A percentile compares a stretch with the other conserved stretches of the same genome.
phyloP scores from a whole-genome alignment of 2,888 invertebrate genomes.

The Cheilosia soror region DNA sequence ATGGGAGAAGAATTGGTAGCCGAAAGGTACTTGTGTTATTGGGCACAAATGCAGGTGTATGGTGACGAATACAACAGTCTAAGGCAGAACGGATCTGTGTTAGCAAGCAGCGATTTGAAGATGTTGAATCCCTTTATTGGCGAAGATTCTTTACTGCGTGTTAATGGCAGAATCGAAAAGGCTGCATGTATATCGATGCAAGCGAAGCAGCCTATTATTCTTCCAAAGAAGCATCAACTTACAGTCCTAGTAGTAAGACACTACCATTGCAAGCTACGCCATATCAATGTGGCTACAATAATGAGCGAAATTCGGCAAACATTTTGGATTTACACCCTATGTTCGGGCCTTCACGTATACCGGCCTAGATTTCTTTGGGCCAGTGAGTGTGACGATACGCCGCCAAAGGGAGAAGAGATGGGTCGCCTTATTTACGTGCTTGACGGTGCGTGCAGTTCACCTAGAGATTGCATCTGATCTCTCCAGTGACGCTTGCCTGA shows the following conservation, averaged over 20 bases:
- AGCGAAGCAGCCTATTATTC: not conserved
- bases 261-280: not conserved
- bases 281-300: not conserved
- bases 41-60: not conserved
- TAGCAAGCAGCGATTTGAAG: not conserved
- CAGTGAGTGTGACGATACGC: conserved; percentile 43
- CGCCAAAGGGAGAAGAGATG: conserved; percentile 42
- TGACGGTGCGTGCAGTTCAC: conserved; percentile 46
- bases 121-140: not conserved
- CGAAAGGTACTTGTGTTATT: not conserved
- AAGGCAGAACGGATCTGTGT: not conserved
- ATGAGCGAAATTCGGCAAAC: not conserved
- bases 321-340: conserved; percentile 14
- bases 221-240: not conserved
- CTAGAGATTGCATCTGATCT: conserved; percentile 51
- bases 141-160: not conserved
- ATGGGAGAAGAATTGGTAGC: not conserved
- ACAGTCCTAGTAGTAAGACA: not conserved
- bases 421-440: conserved; percentile 19
- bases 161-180: not conserved
- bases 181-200: not conserved
- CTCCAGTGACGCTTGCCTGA: conserved; percentile 54
- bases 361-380: conserved; percentile 64
- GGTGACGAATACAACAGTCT: not conserved
- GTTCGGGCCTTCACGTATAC: conserved; percentile 17